These are phyloP conservation scores for Linnaemya tessellans DNA, from an alignment of 2,888 invertebrate genomes.

Conservation along the genomic window DNA sequence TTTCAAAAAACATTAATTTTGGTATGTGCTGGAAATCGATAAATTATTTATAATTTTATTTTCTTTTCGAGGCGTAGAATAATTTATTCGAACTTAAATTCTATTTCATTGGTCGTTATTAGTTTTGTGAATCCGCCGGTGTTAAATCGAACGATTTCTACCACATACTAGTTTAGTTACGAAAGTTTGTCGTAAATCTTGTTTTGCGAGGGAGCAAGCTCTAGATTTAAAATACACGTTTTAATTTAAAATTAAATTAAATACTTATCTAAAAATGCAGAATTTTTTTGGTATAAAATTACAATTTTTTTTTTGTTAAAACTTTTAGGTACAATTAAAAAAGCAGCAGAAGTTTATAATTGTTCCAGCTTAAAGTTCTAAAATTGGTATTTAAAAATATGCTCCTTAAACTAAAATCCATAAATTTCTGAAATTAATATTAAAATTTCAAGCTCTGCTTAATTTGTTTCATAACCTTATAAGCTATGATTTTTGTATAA, in stretches of 20 bases:
- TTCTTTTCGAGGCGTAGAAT: no score
- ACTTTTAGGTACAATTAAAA: slow-evolving; percentile 30
- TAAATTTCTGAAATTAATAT: not conserved
- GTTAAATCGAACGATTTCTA: no score
- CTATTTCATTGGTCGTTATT: no score
- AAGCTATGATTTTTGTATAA: not conserved
- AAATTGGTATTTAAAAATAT: not conserved
- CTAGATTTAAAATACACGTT: not conserved
- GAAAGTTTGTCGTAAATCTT: not conserved
- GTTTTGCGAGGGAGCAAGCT: not conserved
- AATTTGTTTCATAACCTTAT: not conserved
- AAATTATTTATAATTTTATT: no score
- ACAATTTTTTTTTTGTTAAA: not conserved
- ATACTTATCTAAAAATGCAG: slow-evolving; percentile 56
- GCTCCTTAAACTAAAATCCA: not conserved
- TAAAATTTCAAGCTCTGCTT: slow-evolving; percentile 20
- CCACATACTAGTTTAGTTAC: not conserved
- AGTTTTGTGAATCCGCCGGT: no score
- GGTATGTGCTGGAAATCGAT: no score
- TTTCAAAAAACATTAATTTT: no score
- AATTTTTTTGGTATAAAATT: slow-evolving; percentile 53
- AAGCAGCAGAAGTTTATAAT: not conserved
- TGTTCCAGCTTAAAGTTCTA: not conserved
- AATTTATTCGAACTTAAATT: no score
- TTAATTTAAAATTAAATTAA: slow-evolving; percentile 16